Base-by-base conservation (phyloP, 2,888 invertebrate genomes). In the Megastigmus dorsalis region DNA sequence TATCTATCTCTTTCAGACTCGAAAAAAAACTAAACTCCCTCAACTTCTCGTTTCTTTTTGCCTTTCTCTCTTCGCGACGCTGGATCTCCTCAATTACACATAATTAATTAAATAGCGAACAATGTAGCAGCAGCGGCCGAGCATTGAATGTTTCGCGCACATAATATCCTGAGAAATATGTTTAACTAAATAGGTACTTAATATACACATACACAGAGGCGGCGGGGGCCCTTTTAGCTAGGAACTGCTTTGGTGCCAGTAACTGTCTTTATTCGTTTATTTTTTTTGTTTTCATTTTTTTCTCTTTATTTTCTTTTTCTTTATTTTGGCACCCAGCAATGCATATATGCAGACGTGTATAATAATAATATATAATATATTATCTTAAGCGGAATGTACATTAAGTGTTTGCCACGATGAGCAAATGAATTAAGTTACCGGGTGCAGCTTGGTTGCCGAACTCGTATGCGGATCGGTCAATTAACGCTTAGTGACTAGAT, bases 401-500 rank as follows among this genome's bases (percentile, higher is more conserved):
- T 76, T 75, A 70, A 76, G 76, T 76, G 45, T 69, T 73, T 69
- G 69, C 73, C 68, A 26, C 41, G 52, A 20, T 23, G 73, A 48
- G 73, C 72, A 73, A 73, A 60, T 54, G 43, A 83, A 82, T 82
- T 81, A 80, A 82, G 81, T 81, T 79, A 82, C 78, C 77, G 80
- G 79, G 78, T 76, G 76, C 78, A 73, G 76, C 69, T 65, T 52
- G 45, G 55, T 78, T 79, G 79, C 79, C 78, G 81, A 78, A 80
- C 79, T 81, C 79, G 77, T 69, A n/a, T n/a, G 76, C 54, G 70
- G 77, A 80, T 79, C 79, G 77, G 74, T 52, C 79, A 79, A 80
- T 80, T 81, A 82, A 82, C 79, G 79, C 80, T 82, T 81, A 82
- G 80, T 84, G 84, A 84, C 84, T 84, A 84, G 84, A 84, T 81